Base-by-base conservation (phyloP, 1,140 invertebrate species). In the Drosophila setifemur region DNA sequence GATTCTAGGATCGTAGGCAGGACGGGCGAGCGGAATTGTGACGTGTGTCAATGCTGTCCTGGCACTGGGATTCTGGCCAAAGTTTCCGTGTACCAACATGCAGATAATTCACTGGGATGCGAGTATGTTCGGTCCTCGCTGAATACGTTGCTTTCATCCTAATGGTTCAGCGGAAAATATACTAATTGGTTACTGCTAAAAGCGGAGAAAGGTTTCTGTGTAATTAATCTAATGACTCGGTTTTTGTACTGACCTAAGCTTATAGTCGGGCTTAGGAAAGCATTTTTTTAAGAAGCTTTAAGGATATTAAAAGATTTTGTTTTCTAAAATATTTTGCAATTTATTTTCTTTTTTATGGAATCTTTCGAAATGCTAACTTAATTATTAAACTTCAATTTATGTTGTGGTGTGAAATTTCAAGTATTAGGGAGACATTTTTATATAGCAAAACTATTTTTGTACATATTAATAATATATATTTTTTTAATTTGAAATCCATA, bases 11-110 rank as follows among this genome's bases (percentile, higher is more conserved):
- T 33, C n/a, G n/a, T n/a, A n/a, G n/a, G n/a, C n/a, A n/a, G n/a
- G n/a, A n/a, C n/a, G 21, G 21, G 21, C 21, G 5, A 3, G 57
- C 61, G 26, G 18, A 48, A 49, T 29, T 64, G 42, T 64, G 61
- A 64, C 55, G 60, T 48, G 57, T 61, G 55, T 61, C 57, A 61
- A 39, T 64, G 19, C 25, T 64, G 21, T 23, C 12, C 39, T 25
- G 54, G 31, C 23, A 3, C 39, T 47, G 55, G 55, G 39, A 37
- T 37, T 60, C 57, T 64, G 60, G 14, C 44, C 29, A 45, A 6
- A 39, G 12, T 45, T 39, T 40, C 14, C n/a, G n/a, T n/a, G n/a
- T n/a, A 11, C 39, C 7, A 7, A 25, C 40, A 44, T 16, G 29
- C n/a, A 2, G 12, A 3, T 0, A 1, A 35, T 28, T 14, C 18